These are phyloP conservation scores for Beaufortia kweichowensis DNA, from an alignment of 2,113 vertebrate species.

Conservation along the genomic window DNA sequence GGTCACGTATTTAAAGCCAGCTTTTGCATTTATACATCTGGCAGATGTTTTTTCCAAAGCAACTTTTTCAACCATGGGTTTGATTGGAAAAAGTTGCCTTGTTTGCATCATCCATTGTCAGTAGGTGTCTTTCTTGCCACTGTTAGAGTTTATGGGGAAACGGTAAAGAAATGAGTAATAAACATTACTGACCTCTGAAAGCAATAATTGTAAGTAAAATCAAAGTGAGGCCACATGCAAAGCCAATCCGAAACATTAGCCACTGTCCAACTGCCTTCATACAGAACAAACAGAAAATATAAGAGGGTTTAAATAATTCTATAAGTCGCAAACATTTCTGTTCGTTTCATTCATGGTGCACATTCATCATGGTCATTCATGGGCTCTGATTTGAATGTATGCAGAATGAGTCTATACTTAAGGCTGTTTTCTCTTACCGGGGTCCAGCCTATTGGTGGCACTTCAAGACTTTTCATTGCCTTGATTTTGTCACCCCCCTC, in stretches of 20 bases:
- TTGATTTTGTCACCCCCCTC: slow-evolving; percentile 58
- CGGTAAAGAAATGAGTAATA: neutral
- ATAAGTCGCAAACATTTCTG: too few species aligned
- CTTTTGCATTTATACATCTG: neutral
- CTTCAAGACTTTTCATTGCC: slow-evolving; percentile 55
- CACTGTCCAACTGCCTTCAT: slow-evolving; percentile 48
- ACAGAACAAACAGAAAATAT: slow-evolving; percentile 12
- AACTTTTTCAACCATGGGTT: too few species aligned
- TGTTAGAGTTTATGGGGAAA: neutral
- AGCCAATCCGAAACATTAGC: slow-evolving; percentile 59
- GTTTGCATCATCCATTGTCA: too few species aligned
- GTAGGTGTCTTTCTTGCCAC: too few species aligned
- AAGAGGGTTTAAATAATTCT: neutral
- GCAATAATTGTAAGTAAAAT: slow-evolving; percentile 51
- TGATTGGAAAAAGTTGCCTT: too few species aligned
- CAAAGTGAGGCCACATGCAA: slow-evolving; percentile 56
- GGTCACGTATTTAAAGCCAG: too few species aligned
- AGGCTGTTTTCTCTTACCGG: slow-evolving; percentile 40
- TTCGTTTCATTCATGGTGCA: too few species aligned
- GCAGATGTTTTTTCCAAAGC: too few species aligned
- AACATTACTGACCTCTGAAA: slow-evolving; percentile 52
- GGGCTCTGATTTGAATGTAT: too few species aligned
- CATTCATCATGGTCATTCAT: too few species aligned
- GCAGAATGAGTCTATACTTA: too few species aligned
- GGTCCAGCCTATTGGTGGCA: slow-evolving; percentile 37